phyloP scores from a whole-genome alignment of 2,113 vertebrate species.

The Cnemophilus loriae region DNA sequence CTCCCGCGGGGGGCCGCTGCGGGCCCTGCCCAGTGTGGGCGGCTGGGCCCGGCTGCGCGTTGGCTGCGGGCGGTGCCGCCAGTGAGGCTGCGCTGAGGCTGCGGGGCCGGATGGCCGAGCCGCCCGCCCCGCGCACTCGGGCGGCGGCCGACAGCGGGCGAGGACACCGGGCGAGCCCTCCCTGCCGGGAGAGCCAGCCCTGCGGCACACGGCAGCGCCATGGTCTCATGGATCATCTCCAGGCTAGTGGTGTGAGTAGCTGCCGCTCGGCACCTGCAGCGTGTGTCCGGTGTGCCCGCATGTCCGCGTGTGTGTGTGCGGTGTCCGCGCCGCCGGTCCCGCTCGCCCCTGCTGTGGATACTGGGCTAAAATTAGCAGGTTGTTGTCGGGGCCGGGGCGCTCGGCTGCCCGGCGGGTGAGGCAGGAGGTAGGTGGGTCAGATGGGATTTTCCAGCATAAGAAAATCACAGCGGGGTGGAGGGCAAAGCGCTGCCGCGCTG shows the following conservation, averaged over 20 bases:
- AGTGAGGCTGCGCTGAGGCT: slow-evolving; percentile 72
- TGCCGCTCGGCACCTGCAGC: neutral
- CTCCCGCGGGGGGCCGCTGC: neutral
- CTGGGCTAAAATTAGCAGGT: slow-evolving; percentile 60
- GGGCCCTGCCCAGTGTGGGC: slow-evolving; percentile 56
- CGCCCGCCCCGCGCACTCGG: slow-evolving; percentile 63
- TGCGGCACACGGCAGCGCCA: slow-evolving; percentile 74
- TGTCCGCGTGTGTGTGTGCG: neutral
- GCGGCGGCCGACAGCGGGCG: slow-evolving; percentile 55
- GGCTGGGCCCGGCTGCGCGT: neutral
- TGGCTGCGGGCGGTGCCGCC: slow-evolving; percentile 40
- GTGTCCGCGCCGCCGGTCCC: neutral
- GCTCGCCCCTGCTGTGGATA: neutral
- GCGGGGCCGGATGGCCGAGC: slow-evolving; percentile 65
- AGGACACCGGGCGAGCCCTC: neutral
- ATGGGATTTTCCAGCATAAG: neutral
- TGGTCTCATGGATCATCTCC: slow-evolving; percentile 99
- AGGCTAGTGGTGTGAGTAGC: slow-evolving; percentile 96
- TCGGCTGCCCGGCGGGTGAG: neutral
- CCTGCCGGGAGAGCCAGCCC: neutral
- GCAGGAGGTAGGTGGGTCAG: neutral
- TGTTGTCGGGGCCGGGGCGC: neutral
- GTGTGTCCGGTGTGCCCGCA: neutral
- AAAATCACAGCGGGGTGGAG: neutral
- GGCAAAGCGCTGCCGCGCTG: neutral